Conservation (phyloP, 2,888 invertebrate genomes). For the Pollenia labialis region DNA sequence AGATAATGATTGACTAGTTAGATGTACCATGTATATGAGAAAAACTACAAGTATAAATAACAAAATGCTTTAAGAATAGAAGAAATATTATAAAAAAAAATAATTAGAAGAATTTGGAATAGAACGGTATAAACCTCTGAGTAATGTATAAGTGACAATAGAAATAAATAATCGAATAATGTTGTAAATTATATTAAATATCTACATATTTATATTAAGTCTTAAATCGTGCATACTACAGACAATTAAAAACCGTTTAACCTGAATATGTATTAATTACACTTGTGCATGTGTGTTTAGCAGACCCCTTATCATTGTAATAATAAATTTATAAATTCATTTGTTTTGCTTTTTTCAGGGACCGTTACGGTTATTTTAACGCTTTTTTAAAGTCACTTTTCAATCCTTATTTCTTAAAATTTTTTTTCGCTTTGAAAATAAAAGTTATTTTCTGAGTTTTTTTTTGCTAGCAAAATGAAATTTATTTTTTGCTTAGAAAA, state of each 20-base stretch:
- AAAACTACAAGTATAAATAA: constrained; percentile 23
- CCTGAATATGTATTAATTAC: not conserved
- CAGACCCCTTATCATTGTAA: not conserved
- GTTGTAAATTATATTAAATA: constrained; percentile 44
- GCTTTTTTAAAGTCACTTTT: no score
- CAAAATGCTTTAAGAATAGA: constrained; percentile 59
- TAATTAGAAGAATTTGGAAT: constrained; percentile 24
- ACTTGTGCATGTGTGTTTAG: not conserved
- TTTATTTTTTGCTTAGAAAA: no score
- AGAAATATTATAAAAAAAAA: not conserved
- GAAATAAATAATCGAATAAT: constrained; percentile 47
- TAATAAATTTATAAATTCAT: not conserved
- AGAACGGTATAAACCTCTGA: constrained; percentile 45
- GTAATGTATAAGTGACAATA: constrained; percentile 66
- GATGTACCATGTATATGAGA: constrained; percentile 57
- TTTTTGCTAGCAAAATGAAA: no score
- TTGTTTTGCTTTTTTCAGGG: no score
- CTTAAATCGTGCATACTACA: constrained; percentile 20
- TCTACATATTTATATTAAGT: constrained; percentile 22
- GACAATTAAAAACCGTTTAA: not conserved
- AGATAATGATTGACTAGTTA: constrained; percentile 68
- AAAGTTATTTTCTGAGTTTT: no score
- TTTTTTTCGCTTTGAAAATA: no score
- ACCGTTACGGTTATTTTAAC: no score
- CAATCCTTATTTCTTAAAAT: no score